A percentile compares a stretch with the other conserved stretches of the same genome.
Conservation (phyloP, 2,888 invertebrate species). For the Melanotus villosus region DNA sequence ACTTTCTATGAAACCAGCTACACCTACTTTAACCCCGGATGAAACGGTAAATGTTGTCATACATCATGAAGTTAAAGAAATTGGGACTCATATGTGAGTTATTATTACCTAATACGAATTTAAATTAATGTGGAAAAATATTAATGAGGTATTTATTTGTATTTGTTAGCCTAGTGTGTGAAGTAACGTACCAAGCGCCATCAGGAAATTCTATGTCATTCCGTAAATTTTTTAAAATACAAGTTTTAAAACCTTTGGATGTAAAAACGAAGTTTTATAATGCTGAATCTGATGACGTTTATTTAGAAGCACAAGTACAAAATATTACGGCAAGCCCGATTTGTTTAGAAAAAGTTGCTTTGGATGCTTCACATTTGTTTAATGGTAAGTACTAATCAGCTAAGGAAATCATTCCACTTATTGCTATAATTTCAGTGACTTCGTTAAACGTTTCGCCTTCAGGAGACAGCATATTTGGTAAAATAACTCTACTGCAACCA, state of each 20-base stretch:
- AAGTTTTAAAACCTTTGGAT: constrained; percentile 97
- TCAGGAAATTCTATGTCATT: constrained; percentile 86
- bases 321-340: constrained; percentile 95
- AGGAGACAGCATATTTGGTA: constrained; percentile 83
- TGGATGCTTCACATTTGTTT: constrained; percentile 94
- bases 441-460: constrained; percentile 79
- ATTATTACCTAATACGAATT: no score
- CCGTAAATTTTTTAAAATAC: constrained; percentile 98
- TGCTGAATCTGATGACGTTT: constrained; percentile 87
- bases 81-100: constrained; percentile 94
- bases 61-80: constrained; percentile 99
- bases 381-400: constrained; percentile 70
- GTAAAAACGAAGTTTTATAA: constrained; percentile 99
- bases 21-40: constrained; percentile 78
- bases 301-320: constrained; percentile 83
- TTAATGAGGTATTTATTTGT: constrained; percentile 8
- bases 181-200: constrained; percentile 90
- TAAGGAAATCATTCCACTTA: not conserved
- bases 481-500: constrained; percentile 86
- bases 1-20: constrained; percentile 78
- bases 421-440: constrained; percentile 70
- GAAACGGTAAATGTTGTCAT: constrained; percentile 95
- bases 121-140: no score
- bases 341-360: constrained; percentile 92
- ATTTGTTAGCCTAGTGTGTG: constrained; percentile 86